phyloP scores from a whole-genome alignment of 2,113 vertebrate species.

The Plectropomus leopardus region DNA sequence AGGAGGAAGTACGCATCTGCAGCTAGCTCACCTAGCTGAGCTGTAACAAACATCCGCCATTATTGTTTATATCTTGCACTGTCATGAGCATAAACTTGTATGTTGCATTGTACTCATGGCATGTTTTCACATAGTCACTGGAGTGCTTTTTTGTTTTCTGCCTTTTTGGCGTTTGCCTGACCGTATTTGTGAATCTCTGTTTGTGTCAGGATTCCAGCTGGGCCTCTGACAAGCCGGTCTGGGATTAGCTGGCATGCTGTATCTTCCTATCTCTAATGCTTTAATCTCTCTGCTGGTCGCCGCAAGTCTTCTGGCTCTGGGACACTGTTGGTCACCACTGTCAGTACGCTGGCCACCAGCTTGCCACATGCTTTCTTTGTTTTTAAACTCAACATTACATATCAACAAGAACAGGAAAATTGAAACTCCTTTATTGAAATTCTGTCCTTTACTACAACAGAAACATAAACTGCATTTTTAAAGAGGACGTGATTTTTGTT shows the following conservation, averaged over 20 bases:
- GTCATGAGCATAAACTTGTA: no score
- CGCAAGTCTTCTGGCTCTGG: conserved; percentile 63
- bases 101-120: no score
- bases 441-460: not conserved
- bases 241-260: conserved; percentile 83
- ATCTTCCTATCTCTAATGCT: conserved; percentile 84
- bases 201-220: conserved; percentile 74
- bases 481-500: not conserved
- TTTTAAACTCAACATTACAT: no score
- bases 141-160: not conserved
- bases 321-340: conserved; percentile 50
- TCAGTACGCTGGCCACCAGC: conserved; percentile 11
- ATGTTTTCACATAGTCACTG: not conserved
- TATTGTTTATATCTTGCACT: no score
- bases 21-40: no score
- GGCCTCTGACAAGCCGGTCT: conserved; percentile 70
- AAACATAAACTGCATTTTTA: not conserved
- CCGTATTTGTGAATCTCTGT: conserved; percentile 47
- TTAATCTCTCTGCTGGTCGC: conserved; percentile 80
- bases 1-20: no score
- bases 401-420: conserved; percentile 7
- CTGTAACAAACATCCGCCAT: no score
- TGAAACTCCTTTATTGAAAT: not conserved
- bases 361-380: not conserved
- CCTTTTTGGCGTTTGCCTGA: conserved; percentile 20